Percentiles rank a stretch among this genome's conserved stretches.
Conservation (phyloP, 2,797 vertebrate genomes). For the Acomys russatus region DNA sequence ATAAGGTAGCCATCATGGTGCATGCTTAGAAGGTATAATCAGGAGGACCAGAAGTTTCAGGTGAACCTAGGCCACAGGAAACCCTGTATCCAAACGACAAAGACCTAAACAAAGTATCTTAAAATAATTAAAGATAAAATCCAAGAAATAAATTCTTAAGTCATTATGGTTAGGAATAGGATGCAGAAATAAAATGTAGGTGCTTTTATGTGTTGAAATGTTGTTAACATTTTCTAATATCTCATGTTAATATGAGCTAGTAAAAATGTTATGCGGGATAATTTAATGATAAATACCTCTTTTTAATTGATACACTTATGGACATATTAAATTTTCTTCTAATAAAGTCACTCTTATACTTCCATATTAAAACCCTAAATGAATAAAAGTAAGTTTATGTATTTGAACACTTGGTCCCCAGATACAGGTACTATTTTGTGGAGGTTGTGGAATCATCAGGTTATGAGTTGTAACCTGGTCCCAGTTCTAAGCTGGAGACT, state of each 20-base stretch:
- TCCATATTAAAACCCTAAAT: background rate
- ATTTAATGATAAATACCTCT: background rate
- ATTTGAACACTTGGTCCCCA: background rate
- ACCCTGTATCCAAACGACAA: background rate
- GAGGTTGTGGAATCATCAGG: background rate
- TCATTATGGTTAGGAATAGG: background rate
- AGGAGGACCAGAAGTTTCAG: background rate
- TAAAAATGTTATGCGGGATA: background rate
- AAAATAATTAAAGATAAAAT: background rate
- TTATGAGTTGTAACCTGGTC: too few species aligned
- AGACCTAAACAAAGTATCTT: background rate
- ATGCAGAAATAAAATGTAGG: conserved; percentile 9
- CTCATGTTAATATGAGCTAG: background rate
- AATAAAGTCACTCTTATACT: background rate
- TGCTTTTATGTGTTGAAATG: background rate
- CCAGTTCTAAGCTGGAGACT: background rate
- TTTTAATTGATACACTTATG: background rate
- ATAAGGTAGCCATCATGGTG: background rate
- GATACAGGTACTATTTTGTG: background rate
- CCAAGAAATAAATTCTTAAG: background rate
- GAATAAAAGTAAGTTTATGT: background rate
- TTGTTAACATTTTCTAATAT: background rate
- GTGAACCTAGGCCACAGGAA: background rate
- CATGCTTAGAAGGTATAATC: background rate
- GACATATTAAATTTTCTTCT: background rate